Base-by-base conservation (phyloP, 2,888 invertebrate species). In the Acrobeloides nanus region DNA sequence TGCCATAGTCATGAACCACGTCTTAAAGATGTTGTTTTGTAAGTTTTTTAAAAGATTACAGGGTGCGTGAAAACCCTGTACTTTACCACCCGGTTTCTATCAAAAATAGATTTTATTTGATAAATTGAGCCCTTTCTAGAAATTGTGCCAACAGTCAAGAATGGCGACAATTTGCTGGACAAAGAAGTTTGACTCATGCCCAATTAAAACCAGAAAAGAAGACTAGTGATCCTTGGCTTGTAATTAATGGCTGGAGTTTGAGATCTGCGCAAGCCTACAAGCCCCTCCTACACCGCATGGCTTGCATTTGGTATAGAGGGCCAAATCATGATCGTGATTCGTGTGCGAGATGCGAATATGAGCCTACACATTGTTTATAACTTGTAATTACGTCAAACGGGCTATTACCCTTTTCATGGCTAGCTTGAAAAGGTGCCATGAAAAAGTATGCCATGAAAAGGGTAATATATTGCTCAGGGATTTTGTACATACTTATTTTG, bases 291-390 rank as follows among this genome's bases (percentile, higher is more conserved):
- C 53, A 59, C 29, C 50, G 48, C 17, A 26, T 50, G 24, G 41
- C 58, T 15, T 59, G 59, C 26, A 12, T 56, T 10, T 59, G 59
- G 59, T 59, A 59, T 37, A 29, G 61, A n/a, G 59, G 59, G 8
- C 51, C 55, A 2, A 46, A 46, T n/a, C 59, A 59, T 32, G 42
- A 49, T 17, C 52, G 61, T 2, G 49, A 48, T 18, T 21, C 32
- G n/a, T 59, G 59, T 38, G 45, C 39, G 8, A 46, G 61, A 10
- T 59, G 59, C 32, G 59, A 59, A 20, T 61, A 61, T 38, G 59
- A 59, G 32, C 48, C 53, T 15, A 61, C 59, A 21, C 57, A 49
- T 29, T 59, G 59, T 33, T 48, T 25, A 33, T 17, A 21, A 7
- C 15, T 12, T 15, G 15, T 31, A 17, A 31, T 31, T 17, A 31